These are phyloP conservation scores for Hippopotamus amphibius DNA, from an alignment of 2,113 vertebrate species.

Conservation along the genomic window DNA sequence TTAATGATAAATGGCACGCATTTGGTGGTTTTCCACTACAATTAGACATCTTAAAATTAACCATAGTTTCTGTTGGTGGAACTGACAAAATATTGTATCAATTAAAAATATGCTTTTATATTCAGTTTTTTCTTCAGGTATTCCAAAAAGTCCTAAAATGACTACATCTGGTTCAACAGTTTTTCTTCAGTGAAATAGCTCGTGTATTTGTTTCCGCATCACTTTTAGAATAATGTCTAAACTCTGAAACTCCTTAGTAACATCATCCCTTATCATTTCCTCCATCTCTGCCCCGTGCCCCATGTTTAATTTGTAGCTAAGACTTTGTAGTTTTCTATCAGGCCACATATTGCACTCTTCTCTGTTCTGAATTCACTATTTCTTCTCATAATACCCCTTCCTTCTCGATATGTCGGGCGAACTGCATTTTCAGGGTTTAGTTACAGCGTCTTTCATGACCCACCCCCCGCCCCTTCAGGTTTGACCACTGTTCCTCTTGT, in stretches of 20 bases:
- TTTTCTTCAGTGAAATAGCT: neutral
- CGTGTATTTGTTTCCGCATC: neutral
- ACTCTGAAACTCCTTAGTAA: neutral
- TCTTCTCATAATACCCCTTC: neutral
- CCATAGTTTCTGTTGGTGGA: neutral
- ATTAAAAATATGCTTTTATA: conserved; percentile 23
- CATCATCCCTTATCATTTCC: neutral
- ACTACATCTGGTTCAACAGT: neutral
- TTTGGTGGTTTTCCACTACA: conserved; percentile 18
- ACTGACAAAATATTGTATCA: conserved; percentile 20
- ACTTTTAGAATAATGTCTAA: neutral
- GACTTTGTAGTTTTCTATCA: neutral
- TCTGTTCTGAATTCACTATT: neutral
- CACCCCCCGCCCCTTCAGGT: no score
- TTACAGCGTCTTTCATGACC: neutral
- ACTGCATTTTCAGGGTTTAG: neutral
- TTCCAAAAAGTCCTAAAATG: neutral
- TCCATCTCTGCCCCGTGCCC: neutral
- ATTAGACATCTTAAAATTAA: conserved; percentile 33
- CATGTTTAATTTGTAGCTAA: neutral
- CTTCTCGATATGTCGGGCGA: neutral
- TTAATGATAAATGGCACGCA: neutral
- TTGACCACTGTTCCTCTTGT: neutral
- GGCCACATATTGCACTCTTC: neutral
- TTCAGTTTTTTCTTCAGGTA: neutral